phyloP scores from a whole-genome alignment of 2,113 vertebrate species.

The Oreochromis tanganicae region DNA sequence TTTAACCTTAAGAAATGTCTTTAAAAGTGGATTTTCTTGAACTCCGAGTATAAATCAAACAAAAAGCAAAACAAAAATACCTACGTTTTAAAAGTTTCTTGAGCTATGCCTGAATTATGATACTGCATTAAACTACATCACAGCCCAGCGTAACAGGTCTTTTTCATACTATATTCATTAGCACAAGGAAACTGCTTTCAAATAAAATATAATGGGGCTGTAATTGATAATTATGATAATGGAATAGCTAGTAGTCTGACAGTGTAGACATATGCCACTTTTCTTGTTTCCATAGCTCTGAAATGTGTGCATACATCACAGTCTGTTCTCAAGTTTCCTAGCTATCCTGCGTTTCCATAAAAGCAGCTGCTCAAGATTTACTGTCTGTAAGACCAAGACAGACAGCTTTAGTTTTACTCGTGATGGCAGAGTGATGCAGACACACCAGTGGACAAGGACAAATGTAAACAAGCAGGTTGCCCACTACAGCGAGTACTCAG shows the following conservation, averaged over 20 bases:
- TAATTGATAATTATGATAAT: background rate
- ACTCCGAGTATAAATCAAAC: background rate
- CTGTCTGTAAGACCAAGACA: background rate
- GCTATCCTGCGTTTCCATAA: background rate
- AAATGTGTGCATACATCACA: background rate
- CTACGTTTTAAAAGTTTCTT: accelerated
- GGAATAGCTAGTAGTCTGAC: background rate
- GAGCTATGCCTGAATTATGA: background rate
- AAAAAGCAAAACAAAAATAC: background rate
- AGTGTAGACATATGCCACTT: background rate
- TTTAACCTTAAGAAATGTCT: background rate
- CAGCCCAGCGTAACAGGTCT: background rate
- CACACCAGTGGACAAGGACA: background rate
- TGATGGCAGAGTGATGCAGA: background rate
- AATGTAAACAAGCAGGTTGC: background rate
- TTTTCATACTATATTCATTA: background rate
- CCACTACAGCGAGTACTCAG: background rate
- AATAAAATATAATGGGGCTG: background rate
- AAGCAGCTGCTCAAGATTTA: background rate
- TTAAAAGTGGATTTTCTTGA: background rate
- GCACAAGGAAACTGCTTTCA: background rate
- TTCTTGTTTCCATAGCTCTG: background rate
- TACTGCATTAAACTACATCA: background rate
- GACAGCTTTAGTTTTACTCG: background rate
- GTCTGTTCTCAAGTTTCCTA: background rate